Evolutionary conservation across 2,113 vertebrate species (phyloP).

Genomic region (Apus apus): DNA sequence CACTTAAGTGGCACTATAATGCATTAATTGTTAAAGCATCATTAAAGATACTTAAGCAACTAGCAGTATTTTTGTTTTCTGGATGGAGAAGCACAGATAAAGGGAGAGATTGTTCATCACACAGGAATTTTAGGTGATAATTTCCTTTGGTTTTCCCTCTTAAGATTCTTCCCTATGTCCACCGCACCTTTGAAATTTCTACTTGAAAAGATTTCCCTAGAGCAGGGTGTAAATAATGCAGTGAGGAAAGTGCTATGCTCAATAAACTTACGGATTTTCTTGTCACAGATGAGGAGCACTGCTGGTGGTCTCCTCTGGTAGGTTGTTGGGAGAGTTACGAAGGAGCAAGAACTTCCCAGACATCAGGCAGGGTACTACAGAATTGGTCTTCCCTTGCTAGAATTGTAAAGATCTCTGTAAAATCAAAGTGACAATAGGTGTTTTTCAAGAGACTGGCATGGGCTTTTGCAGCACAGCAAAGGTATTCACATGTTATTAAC

Average conservation of each 20-base stretch:
- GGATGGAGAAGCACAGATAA: not conserved
- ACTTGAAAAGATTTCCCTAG: not conserved
- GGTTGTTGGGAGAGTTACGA: not conserved
- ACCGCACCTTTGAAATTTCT: not conserved
- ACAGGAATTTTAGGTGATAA: not conserved
- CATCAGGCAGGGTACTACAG: not conserved
- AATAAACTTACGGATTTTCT: not conserved
- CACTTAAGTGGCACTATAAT: not conserved
- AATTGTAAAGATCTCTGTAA: not conserved
- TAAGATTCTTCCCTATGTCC: not conserved
- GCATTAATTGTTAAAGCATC: not conserved
- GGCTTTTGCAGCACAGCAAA: accelerated
- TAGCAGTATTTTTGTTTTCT: not conserved
- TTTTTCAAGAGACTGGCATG: not conserved
- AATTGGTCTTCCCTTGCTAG: not conserved
- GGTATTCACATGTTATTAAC: not conserved
- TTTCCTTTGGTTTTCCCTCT: not conserved
- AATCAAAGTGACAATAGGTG: not conserved
- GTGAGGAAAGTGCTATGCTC: not conserved
- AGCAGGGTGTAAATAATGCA: not conserved
- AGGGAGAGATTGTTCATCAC: not conserved
- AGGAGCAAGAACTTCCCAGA: not conserved
- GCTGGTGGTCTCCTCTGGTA: not conserved
- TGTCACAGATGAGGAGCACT: accelerated
- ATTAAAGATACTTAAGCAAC: not conserved